Percentiles rank a stretch among this genome's conserved stretches.
These are phyloP conservation scores for Bucorvus abyssinicus DNA, from an alignment of 2,797 vertebrate genomes.

Conservation along the genomic window DNA sequence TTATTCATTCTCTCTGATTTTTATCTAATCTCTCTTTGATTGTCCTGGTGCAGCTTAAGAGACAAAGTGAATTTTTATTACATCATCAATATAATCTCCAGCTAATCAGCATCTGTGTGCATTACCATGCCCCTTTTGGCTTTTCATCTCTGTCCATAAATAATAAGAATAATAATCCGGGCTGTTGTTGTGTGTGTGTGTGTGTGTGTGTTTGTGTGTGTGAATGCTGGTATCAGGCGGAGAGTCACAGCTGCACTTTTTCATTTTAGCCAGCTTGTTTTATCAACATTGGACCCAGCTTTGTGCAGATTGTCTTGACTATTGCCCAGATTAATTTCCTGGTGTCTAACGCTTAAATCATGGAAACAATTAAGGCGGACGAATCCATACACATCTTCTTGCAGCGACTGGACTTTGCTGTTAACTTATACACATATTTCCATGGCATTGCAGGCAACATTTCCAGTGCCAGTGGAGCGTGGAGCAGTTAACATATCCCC, in stretches of 20 bases:
- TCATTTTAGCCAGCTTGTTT: constrained; percentile 46
- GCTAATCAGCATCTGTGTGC: constrained; percentile 75
- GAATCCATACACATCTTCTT: background rate
- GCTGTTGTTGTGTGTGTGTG: background rate
- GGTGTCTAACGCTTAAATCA: constrained; percentile 13
- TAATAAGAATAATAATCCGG: constrained; percentile 43
- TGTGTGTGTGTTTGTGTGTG: fast-evolving
- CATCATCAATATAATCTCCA: constrained; percentile 82
- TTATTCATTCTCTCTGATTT: constrained; percentile 78
- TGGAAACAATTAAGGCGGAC: background rate
- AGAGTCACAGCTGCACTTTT: constrained; percentile 41
- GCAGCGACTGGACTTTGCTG: background rate
- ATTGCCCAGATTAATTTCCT: constrained; percentile 47
- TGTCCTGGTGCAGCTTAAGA: constrained; percentile 76
- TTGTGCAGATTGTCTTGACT: constrained; percentile 42
- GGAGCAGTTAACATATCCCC: background rate
- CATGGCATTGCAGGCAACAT: background rate
- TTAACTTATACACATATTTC: background rate
- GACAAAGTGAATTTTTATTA: constrained; percentile 84
- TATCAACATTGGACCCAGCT: constrained; percentile 16
- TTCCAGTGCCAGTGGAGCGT: background rate
- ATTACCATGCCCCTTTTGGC: constrained; percentile 64
- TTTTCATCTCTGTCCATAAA: constrained; percentile 69
- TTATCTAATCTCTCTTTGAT: constrained; percentile 79
- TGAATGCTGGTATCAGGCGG: background rate